Base-by-base conservation (phyloP, 2,113 vertebrate species). In the Mustela nigripes region DNA sequence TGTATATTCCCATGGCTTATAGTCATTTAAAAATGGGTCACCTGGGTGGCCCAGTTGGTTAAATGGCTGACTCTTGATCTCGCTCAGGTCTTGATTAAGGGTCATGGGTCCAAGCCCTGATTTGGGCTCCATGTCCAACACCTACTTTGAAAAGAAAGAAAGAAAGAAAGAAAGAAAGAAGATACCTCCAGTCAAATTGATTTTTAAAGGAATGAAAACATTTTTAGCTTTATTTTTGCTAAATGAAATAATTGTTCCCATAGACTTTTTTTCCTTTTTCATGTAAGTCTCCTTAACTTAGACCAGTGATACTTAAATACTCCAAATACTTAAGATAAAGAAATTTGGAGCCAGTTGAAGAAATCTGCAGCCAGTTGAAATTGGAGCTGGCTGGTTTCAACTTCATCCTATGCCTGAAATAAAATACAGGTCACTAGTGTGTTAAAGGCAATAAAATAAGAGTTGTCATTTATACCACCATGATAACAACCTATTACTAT, bases 371-470 rank as follows among this genome's bases (percentile, higher is more conserved):
- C 48, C 80, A 56, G 11, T 33, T 84, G 89, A 93, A 97, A 93
- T 45, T 33, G 42, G 48, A 97, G 48, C 24, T 81, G 62, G 33
- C 45, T 19, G 67, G 85, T 71, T 96, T 71, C 26, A 96, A 48
- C 33, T 80, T 96, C 56, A 58, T 92, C 15, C 33, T 92, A n/a
- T 48, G 5, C 81, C 73, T 14, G 0, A 85, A 67, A 91, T 58
- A 91, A 96, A 93, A 94, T 94, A 90, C 14, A 92, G 53, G 62
- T 84, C 56, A 80, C 69, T 93, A 22, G 18, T 96, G 24, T 91
- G 56, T 91, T 45, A 76, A 87, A 80, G 78, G 39, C 36, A 80
- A 82, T 87, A 89, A 96, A 89, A 74, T 74, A 60, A 86, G 56
- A 78, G 74, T 45, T 90, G 80, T 86, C 74, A 82, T 85, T 83